Percentiles rank a stretch among this genome's conserved stretches.
These are phyloP conservation scores for Maniola hyperantus DNA, from an alignment of 2,888 invertebrate genomes.

Conservation along the genomic window DNA sequence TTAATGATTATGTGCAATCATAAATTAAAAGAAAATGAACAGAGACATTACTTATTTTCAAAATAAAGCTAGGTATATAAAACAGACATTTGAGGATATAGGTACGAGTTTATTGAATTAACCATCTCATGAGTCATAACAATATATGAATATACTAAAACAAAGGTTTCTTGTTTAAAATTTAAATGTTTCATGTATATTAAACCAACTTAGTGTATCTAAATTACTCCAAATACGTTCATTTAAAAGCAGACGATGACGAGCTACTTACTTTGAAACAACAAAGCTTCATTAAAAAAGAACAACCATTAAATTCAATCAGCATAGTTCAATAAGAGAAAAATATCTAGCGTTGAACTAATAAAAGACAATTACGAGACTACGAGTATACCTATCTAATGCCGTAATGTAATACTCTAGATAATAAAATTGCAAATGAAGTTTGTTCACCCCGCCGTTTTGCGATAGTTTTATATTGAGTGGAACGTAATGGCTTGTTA, in stretches of 20 bases:
- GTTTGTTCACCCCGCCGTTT: slow-evolving; percentile 11
- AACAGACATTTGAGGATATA: background rate
- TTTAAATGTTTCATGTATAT: background rate
- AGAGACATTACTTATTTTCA: too few species aligned
- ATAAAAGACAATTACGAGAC: slow-evolving; percentile 11
- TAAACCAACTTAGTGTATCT: background rate
- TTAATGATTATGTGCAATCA: background rate
- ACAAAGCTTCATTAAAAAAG: background rate
- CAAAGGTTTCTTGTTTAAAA: background rate
- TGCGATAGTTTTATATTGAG: slow-evolving; percentile 4
- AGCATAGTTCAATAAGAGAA: background rate
- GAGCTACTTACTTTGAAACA: background rate
- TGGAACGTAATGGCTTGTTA: slow-evolving; percentile 3
- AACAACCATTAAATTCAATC: slow-evolving; percentile 5
- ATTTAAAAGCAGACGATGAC: background rate
- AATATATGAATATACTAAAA: background rate
- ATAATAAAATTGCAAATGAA: slow-evolving; percentile 14
- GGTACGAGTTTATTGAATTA: background rate
- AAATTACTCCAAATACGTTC: background rate
- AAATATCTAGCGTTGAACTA: slow-evolving; percentile 8
- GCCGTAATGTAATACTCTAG: slow-evolving; percentile 4
- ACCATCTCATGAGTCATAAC: background rate
- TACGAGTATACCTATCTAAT: slow-evolving; percentile 1
- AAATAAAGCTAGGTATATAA: too few species aligned
- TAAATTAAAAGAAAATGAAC: background rate